Conservation (phyloP, 2,113 vertebrate species). For the Meriones unguiculatus region DNA sequence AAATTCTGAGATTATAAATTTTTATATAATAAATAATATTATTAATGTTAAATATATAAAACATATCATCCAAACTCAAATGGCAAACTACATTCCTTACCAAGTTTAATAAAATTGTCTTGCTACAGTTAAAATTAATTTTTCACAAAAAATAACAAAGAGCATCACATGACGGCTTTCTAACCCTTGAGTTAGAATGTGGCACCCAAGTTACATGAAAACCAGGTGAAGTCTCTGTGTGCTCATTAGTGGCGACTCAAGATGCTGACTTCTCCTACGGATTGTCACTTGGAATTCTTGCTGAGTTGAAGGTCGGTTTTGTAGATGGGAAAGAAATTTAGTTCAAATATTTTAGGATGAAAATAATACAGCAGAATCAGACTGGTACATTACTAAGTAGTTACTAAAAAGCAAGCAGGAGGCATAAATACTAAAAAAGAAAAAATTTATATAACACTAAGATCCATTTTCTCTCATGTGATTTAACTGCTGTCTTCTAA, state of each 20-base stretch:
- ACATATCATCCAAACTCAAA: constrained; percentile 43
- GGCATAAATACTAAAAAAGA: not conserved
- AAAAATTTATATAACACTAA: not conserved
- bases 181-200: constrained; percentile 42
- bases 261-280: not conserved
- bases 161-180: not conserved
- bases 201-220: not conserved
- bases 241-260: not conserved
- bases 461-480: not conserved
- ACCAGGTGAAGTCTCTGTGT: not conserved
- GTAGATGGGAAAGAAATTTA: not conserved
- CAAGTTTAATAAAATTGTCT: constrained; percentile 4
- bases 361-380: not conserved
- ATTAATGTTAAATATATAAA: constrained; percentile 48
- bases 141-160: constrained; percentile 43
- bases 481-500: not conserved
- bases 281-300: not conserved
- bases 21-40: not conserved
- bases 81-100: constrained; percentile 35
- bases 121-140: constrained; percentile 33
- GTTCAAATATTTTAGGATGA: not conserved
- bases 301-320: not conserved
- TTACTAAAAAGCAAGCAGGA: not conserved
- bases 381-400: not conserved
- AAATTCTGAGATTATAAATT: not conserved